phyloP scores from a whole-genome alignment of 2,113 vertebrate genomes.

The Tenrec ecaudatus region DNA sequence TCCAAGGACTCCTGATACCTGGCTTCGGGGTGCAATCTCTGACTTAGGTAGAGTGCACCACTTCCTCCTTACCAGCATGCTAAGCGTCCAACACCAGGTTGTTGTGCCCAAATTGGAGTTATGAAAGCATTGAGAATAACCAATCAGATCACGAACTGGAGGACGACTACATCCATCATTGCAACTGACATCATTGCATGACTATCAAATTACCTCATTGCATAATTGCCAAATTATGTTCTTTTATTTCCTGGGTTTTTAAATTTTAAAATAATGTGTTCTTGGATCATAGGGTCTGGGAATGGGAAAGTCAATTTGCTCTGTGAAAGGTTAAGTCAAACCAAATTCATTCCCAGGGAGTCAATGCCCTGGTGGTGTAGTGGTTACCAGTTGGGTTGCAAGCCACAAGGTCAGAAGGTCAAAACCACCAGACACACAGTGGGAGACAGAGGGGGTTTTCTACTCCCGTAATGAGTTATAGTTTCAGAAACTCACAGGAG shows the following conservation, averaged over 20 bases:
- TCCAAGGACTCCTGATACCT: not conserved
- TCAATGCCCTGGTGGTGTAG: no score
- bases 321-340: not conserved
- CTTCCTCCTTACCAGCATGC: not conserved
- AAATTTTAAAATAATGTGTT: not conserved
- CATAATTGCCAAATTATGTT: not conserved
- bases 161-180: not conserved
- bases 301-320: not conserved
- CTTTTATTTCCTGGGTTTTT: not conserved
- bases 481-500: no score
- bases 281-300: not conserved
- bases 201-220: not conserved
- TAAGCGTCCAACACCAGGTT: not conserved
- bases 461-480: no score
- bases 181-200: not conserved
- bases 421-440: no score
- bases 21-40: not conserved
- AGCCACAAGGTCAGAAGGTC: no score
- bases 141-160: not conserved
- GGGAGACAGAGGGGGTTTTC: no score
- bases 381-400: no score
- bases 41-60: not conserved
- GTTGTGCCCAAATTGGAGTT: not conserved
- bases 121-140: not conserved
- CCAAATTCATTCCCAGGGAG: no score